Conservation (phyloP, 2,888 invertebrate species). For the Sinotaia quadrata region DNA sequence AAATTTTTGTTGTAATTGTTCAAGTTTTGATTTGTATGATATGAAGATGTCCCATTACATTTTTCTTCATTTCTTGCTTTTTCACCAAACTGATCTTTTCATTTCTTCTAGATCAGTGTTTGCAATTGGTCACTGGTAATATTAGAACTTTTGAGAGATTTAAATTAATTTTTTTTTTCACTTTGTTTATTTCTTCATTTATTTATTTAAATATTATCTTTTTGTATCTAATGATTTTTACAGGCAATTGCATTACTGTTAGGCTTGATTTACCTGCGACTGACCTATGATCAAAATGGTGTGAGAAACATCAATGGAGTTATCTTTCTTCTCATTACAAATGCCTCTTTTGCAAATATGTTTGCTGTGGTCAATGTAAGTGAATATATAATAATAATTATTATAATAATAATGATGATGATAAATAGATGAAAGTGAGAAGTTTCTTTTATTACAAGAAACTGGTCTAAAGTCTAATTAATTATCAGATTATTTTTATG, state of each 20-base stretch:
- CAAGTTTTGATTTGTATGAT: too few relatives aligned
- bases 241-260: slow-evolving; percentile 91
- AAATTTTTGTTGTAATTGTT: too few relatives aligned
- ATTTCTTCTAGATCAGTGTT: too few relatives aligned
- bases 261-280: slow-evolving; percentile 86
- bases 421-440: too few relatives aligned
- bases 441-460: too few relatives aligned
- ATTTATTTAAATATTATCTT: neutral
- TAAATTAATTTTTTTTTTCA: neutral
- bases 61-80: too few relatives aligned
- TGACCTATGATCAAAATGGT: slow-evolving; percentile 84
- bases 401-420: too few relatives aligned
- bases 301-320: slow-evolving; percentile 75
- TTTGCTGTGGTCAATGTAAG: slow-evolving; percentile 94
- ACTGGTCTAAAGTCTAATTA: too few relatives aligned
- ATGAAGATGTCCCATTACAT: too few relatives aligned
- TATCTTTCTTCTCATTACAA: slow-evolving; percentile 62
- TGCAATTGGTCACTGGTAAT: too few relatives aligned
- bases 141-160: neutral
- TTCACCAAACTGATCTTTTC: too few relatives aligned
- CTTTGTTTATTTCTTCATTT: neutral
- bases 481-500: too few relatives aligned
- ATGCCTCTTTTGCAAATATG: slow-evolving; percentile 88
- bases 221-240: neutral
- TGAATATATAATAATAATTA: slow-evolving; percentile 51